phyloP scores from a whole-genome alignment of 2,888 invertebrate genomes.

The Oegoconia quadripuncta region DNA sequence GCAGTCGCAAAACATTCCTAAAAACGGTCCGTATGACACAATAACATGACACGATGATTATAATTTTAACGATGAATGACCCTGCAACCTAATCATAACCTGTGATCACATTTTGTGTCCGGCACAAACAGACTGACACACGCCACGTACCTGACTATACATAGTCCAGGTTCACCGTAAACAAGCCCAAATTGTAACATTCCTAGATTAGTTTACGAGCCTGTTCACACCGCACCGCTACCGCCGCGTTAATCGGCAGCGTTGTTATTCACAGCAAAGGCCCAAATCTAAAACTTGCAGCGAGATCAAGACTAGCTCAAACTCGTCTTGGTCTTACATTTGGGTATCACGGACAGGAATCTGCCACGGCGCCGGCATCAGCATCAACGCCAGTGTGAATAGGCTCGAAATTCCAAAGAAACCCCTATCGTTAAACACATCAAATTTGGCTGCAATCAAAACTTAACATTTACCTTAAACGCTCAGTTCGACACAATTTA shows the following conservation, averaged over 20 bases:
- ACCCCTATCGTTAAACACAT: conserved; percentile 8
- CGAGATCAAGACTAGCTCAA: no score
- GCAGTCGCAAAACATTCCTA: conserved; percentile 54
- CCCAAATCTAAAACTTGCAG: no score
- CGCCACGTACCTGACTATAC: no score
- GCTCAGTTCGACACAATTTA: conserved; percentile 24
- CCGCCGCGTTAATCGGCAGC: no score
- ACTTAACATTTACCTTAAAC: conserved; percentile 13
- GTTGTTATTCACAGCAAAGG: no score
- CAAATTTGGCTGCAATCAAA: conserved; percentile 19
- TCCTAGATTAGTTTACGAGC: conserved; percentile 7
- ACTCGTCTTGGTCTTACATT: no score
- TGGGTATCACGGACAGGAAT: no score
- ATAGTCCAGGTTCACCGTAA: background rate
- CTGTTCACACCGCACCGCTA: background rate
- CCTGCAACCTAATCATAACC: conserved; percentile 28
- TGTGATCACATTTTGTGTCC: conserved; percentile 25
- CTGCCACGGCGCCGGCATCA: no score
- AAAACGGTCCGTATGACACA: conserved; percentile 39
- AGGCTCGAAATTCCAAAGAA: no score
- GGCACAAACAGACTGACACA: conserved; percentile 25
- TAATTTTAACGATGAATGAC: conserved; percentile 27
- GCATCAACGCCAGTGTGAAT: no score
- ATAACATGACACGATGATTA: conserved; percentile 33
- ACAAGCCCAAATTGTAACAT: background rate